Base-by-base conservation (phyloP, 92 coral and sea anemone genomes). In the Phenganax marumi region DNA sequence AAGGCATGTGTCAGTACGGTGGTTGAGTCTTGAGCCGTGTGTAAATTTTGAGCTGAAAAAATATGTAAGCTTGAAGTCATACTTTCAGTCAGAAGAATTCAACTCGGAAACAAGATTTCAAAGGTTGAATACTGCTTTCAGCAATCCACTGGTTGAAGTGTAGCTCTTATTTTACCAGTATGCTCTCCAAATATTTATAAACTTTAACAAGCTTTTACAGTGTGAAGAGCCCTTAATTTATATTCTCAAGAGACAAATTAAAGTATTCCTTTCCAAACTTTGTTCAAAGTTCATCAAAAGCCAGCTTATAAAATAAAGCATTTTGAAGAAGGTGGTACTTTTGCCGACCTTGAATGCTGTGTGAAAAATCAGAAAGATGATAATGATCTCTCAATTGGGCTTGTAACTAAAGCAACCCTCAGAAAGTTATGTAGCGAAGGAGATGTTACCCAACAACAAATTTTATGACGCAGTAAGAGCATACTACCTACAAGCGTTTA, bases 41-140 rank as follows among this genome's bases (percentile, higher is more conserved):
- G 33, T 85, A 47, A 79, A 89, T 75, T 54, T 89, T 39, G 89
- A 85, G 81, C 33, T 85, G 24, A 85, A 81, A 84, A 85, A 85
- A 76, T 85, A 81, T 75, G 80, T 52, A 43, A 86, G 83, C 76
- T 80, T 88, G 91, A 88, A 88, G 72, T 88, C 91, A 14, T 74
- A 88, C 62, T 55, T 85, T 77, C 65, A 77, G 62, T 19, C 68
- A 74, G 78, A 82, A 86, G 87, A 33, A 33, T 33, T 33, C 43
- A 33, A 33, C 43, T 33, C 43, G 83, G 77, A 79, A 81, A 81
- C 82, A 82, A 9, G 88, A 82, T 84, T 88, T 88, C 72, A 84
- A 84, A 82, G 88, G 10, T 54, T 77, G 75, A 79, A 73, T 81
- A 78, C 39, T 61, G 50, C 87, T 46, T 84, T 81, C 86, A 52